Base-by-base conservation (phyloP, 2,797 vertebrate species). In the Poeciliopsis paucimaculata region DNA sequence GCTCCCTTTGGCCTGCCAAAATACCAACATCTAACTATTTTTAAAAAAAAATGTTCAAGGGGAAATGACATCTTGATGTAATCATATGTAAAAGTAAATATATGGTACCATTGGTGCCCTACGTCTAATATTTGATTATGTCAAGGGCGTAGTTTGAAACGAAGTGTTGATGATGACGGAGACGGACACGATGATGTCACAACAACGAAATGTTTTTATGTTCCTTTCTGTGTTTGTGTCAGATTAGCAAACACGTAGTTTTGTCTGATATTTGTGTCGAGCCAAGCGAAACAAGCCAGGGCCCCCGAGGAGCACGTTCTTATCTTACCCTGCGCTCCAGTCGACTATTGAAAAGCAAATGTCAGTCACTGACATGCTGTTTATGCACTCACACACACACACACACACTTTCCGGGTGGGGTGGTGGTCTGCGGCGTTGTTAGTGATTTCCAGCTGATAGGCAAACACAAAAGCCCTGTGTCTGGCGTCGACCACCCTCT, bases 381-480 rank as follows among this genome's bases (percentile, higher is more conserved):
- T 43, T 36, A 51, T 26, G 75, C 43, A 77, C 84, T 34, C 75
- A 68, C 72, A 77, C 77, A 79, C 77, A 68, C 72, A 77, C 77
- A 79, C 77, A 77, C 77, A 81, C 80, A 84, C 68, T 71, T 74
- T 72, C 77, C 81, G 57, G 77, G 77, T 34, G 76, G 83, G 79
- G 79, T 16, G 82, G 85, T 71, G 74, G 81, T 74, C 77, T 71
- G 78, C 60, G 2, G 84, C 74, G 88, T 85, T 91, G 91, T 89
- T 92, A 87, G 89, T 82, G 93, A 94, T 93, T 94, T 92, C 87
- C 89, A 92, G 89, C 90, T 86, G 92, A 93, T 94, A 92, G 82
- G 88, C 89, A 90, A 93, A 91, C 91, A 94, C 90, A 94, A 94
- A 92, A 90, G 91, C 46, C 74, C 74, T 89, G 86, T 91, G 88